Percentiles rank a stretch among this genome's conserved stretches.
These are phyloP conservation scores for Cataglyphis livida DNA, from an alignment of 2,888 invertebrate species.

Conservation along the genomic window DNA sequence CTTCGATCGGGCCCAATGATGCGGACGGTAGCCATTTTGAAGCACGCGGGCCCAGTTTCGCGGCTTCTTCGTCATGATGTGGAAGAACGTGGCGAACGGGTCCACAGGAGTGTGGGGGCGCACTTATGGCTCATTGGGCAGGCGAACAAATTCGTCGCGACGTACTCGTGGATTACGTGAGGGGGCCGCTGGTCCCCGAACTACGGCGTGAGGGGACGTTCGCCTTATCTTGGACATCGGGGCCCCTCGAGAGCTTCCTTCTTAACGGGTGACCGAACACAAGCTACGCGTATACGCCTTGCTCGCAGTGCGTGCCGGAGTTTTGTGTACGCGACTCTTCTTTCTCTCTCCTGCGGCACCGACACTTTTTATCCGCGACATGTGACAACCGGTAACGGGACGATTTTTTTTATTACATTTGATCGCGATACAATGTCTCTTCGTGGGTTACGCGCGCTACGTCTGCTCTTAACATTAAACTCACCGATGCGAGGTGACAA, in stretches of 20 bases:
- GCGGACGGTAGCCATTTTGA: conserved; percentile 73
- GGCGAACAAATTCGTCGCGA: conserved; percentile 84
- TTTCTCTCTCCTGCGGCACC: not conserved
- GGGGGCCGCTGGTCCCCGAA: conserved; percentile 74
- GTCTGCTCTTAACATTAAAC: not conserved
- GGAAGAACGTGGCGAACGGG: conserved; percentile 63
- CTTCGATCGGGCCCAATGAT: conserved; percentile 53
- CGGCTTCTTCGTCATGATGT: conserved; percentile 60
- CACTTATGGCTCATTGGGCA: conserved; percentile 84
- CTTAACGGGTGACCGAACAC: conserved; percentile 84
- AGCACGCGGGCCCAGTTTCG: conserved; percentile 66
- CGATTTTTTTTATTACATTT: conserved; percentile 6
- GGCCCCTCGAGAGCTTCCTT: conserved; percentile 82
- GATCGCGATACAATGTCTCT: not conserved
- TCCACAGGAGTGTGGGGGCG: conserved; percentile 71
- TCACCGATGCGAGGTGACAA: not conserved
- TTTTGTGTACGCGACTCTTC: conserved; percentile 48
- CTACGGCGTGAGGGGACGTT: conserved; percentile 74
- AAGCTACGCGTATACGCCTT: conserved; percentile 71
- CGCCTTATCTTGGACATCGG: conserved; percentile 83
- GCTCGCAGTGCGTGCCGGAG: conserved; percentile 37
- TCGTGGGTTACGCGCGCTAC: not conserved
- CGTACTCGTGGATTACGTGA: conserved; percentile 81
- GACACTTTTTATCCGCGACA: conserved; percentile 24
- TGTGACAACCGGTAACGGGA: conserved; percentile 24